Evolutionary conservation across 92 coral and sea anemone species (phyloP), one percentile per base, ranked within the genome.

Genomic region (Porites divaricata): DNA sequence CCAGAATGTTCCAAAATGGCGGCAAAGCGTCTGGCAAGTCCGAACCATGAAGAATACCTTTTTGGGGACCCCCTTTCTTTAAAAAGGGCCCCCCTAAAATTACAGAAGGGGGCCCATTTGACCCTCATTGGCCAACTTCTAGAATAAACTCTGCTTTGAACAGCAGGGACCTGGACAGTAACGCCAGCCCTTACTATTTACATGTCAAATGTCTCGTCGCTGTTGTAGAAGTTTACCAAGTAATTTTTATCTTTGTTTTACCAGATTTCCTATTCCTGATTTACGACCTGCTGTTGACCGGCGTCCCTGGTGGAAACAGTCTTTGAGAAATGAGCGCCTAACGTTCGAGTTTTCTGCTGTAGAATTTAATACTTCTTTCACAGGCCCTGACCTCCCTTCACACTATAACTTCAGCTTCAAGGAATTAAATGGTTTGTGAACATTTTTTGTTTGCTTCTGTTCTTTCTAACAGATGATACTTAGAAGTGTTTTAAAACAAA

Each of bases 211-310:
- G 45, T 35, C 6, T 4, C 45, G 59, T 0, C 12, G 12, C 59
- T 54, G 17, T 54, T 11, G 14, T 54, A 11, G 9, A 11, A 9
- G 16, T 54, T 11, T 54, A 11, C 59, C 16, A 54, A 54, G 14
- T 54, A 15, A 11, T 11, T 64, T 72, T 49, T 2, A 35, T n/a
- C 58, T 19, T 11, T 72, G 68, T 7, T 26, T 23, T 71, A 15
- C 17, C 65, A 96, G 99, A 77, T 94, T 96, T 88, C 99, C 99
- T 13, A 92, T 94, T 63, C 98, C 98, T 21, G 99, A 96, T 76
- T 88, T 96, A n/a, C 92, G 99, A 14, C 93, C 95, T 3, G 92
- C 90, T 26, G 95, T 87, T 52, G 95, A 92, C 67, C 91, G 95
- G 2, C 91, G 91, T 6, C 95, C 98, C 9, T 92, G 96, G 95